Conservation (phyloP, 2,888 invertebrate genomes). For the Elaeidobius kamerunicus region DNA sequence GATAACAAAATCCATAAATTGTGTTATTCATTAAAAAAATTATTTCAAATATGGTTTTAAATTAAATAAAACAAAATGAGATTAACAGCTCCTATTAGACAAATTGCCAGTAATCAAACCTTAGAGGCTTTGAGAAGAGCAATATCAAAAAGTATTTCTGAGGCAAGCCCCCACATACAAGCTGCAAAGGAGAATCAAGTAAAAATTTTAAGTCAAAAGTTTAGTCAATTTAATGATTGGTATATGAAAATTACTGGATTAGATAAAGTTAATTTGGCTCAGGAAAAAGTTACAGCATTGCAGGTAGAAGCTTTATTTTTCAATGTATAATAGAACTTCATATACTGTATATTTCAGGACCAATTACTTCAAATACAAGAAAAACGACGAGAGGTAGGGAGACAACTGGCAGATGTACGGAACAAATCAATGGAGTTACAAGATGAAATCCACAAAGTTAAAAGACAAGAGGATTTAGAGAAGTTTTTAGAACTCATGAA, state of each 20-base stretch:
- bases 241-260: slow-evolving; percentile 77
- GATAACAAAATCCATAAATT: too few species aligned
- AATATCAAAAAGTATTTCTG: slow-evolving; percentile 33
- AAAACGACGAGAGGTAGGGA: slow-evolving; percentile 59
- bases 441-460: slow-evolving; percentile 71
- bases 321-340: too few species aligned
- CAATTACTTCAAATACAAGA: slow-evolving; percentile 65
- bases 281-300: slow-evolving; percentile 68
- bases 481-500: slow-evolving; percentile 71
- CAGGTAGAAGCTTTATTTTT: slow-evolving; percentile 52
- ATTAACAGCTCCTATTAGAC: slow-evolving; percentile 18
- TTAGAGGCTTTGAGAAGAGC: slow-evolving; percentile 35
- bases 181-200: slow-evolving; percentile 37
- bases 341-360: slow-evolving; percentile 49
- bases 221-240: slow-evolving; percentile 55
- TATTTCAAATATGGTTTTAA: not conserved
- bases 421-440: slow-evolving; percentile 67
- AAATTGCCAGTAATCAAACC: slow-evolving; percentile 27
- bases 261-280: slow-evolving; percentile 72
- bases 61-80: slow-evolving; percentile 26
- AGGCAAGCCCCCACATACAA: slow-evolving; percentile 37
- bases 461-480: slow-evolving; percentile 66
- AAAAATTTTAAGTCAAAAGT: slow-evolving; percentile 46
- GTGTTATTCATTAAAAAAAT: not conserved
- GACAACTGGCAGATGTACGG: slow-evolving; percentile 60